These are phyloP conservation scores for Poecilobothrus nobilitatus DNA, from an alignment of 2,888 invertebrate genomes.

Conservation along the genomic window DNA sequence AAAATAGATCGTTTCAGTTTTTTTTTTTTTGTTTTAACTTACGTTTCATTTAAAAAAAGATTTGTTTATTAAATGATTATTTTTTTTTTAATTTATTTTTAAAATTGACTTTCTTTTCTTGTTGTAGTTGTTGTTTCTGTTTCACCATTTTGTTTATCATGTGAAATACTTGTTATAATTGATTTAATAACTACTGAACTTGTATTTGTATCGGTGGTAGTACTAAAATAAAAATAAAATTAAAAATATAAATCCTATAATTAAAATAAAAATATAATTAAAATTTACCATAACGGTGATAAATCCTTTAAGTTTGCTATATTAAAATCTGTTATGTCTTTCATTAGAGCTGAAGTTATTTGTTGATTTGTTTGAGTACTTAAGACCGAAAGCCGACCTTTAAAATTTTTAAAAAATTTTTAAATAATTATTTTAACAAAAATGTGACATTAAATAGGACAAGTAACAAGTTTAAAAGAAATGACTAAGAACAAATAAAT, in stretches of 20 bases:
- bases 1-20: not conserved
- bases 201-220: slow-evolving; percentile 40
- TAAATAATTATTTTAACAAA: not conserved
- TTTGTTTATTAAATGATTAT: not conserved
- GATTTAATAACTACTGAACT: slow-evolving; percentile 45
- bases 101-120: slow-evolving; percentile 43
- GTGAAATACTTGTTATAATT: slow-evolving; percentile 42
- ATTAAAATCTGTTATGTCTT: slow-evolving; percentile 38
- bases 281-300: slow-evolving; percentile 34
- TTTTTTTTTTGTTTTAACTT: not conserved
- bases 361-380: slow-evolving; percentile 43
- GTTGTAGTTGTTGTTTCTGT: slow-evolving; percentile 35
- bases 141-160: slow-evolving; percentile 41
- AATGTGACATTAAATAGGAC: no score
- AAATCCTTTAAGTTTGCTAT: slow-evolving; percentile 39
- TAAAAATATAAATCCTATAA: not conserved
- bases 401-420: not conserved
- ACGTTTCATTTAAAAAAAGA: not conserved
- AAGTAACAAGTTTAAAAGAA: no score
- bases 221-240: slow-evolving; percentile 27
- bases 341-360: slow-evolving; percentile 37
- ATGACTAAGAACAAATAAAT: no score
- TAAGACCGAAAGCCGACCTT: slow-evolving; percentile 42
- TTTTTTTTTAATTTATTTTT: slow-evolving; percentile 18
- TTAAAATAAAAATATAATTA: not conserved